phyloP scores from a whole-genome alignment of 2,113 vertebrate genomes.

The Lepus europaeus region DNA sequence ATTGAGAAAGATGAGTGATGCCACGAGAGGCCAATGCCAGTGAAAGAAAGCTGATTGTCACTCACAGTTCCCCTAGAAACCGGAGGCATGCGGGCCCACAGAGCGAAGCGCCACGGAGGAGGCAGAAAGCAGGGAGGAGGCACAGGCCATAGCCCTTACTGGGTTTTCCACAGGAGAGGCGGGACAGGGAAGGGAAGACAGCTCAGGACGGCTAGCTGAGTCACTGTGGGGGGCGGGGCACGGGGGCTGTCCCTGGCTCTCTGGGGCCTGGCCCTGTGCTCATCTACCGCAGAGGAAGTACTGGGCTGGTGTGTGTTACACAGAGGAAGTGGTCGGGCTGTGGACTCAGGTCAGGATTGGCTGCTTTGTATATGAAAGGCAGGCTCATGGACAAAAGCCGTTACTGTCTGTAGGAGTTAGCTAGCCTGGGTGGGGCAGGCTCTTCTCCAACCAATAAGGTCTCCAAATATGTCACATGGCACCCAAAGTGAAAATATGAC shows the following conservation, averaged over 20 bases:
- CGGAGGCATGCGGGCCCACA: background rate
- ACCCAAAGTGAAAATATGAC: background rate
- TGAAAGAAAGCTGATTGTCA: background rate
- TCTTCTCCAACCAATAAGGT: background rate
- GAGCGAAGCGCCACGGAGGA: background rate
- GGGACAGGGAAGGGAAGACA: background rate
- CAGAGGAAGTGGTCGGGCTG: background rate
- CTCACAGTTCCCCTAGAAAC: background rate
- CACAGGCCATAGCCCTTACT: background rate
- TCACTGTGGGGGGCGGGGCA: background rate
- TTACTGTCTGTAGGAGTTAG: background rate
- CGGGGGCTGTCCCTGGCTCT: background rate
- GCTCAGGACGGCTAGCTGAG: background rate
- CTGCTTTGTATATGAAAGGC: background rate
- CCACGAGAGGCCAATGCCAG: too few species aligned
- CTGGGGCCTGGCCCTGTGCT: background rate
- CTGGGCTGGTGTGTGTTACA: background rate
- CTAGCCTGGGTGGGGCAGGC: background rate
- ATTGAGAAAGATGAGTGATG: background rate
- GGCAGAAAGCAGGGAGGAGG: background rate
- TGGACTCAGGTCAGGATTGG: background rate
- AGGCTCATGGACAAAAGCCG: background rate
- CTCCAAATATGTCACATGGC: background rate
- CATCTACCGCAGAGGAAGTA: background rate
- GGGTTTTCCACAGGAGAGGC: background rate